phyloP scores from a whole-genome alignment of 2,797 vertebrate species.

The Lindbergichthys nudifrons region DNA sequence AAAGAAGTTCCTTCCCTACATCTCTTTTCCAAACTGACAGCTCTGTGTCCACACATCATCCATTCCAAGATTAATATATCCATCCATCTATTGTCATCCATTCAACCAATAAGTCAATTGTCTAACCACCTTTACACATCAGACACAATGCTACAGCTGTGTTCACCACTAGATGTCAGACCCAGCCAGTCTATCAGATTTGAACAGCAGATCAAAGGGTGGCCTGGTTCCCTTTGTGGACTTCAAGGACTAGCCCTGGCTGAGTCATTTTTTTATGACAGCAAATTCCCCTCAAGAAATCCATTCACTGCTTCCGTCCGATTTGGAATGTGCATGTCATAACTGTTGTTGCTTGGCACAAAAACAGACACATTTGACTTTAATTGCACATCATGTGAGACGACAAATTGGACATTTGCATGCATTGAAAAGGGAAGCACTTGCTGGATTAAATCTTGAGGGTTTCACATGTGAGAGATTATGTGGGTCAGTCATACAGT shows the following conservation, averaged over 20 bases:
- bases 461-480: conserved; percentile 51
- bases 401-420: conserved; percentile 51
- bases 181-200: conserved; percentile 17
- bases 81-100: neutral
- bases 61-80: neutral
- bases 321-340: conserved; percentile 67
- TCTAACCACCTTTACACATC: neutral
- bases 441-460: conserved; percentile 37
- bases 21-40: neutral
- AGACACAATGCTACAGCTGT: conserved; percentile 13
- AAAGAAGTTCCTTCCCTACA: neutral
- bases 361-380: conserved; percentile 59
- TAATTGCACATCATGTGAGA: conserved; percentile 56
- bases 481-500: conserved; percentile 37
- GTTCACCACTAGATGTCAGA: conserved; percentile 72
- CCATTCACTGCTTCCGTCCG: conserved; percentile 52
- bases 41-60: neutral
- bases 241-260: conserved; percentile 44
- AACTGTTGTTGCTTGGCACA: conserved; percentile 49
- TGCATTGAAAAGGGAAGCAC: conserved; percentile 26
- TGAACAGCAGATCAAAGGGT: conserved; percentile 2
- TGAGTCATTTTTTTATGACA: conserved; percentile 68
- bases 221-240: conserved; percentile 54
- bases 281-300: conserved; percentile 62
- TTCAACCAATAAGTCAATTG: neutral